Evolutionary conservation across 1,140 invertebrate genomes (phyloP), one percentile per base, ranked within the genome.

Genomic region (Microplitis mediator): DNA sequence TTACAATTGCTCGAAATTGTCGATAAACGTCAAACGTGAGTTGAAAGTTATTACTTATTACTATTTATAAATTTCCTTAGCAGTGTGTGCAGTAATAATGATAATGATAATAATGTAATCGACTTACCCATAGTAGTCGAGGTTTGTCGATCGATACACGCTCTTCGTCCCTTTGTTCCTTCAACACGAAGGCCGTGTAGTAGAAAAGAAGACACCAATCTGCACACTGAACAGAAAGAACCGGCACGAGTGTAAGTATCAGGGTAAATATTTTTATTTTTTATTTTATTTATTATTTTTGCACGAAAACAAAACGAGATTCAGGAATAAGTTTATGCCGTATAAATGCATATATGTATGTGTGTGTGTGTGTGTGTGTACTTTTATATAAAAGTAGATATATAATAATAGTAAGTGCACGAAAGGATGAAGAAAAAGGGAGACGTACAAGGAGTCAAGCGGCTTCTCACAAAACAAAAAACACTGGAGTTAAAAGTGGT

Each of bases 81-180:
- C 13, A 23, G 5, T 67, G 23, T 45, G 13, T 23, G 54, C 13
- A 1, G 1, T 16, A 23, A 61, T 13, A 60, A 69, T n/a, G 60
- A 23, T 58, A 58, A 23, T 23, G 56, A 36, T 8, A 54, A 65
- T n/a, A 58, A 75, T 71, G 72, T 74, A 75, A 81, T 80, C 75
- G 74, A 81, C 80, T 80, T 76, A 81, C 77, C 45, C 54, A 74
- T 78, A 52, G 69, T 58, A 62, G 39, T 70, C 36, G 39, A 45
- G 11, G 54, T 54, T 9, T 74, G 51, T 79, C 78, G 76, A 78
- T 81, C 80, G 80, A 81, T 81, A 79, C 39, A 14, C 61, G 23
- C 66, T 39, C 35, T 58, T 71, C 65, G 64, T 69, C 63, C 63
- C 71, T 75, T 69, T 80, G 79, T 75, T 78, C 76, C 75, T 69